Evolutionary conservation across 2,888 invertebrate genomes (phyloP), one percentile per base, ranked within the genome.

Genomic region (Drosophila buzzatii): DNA sequence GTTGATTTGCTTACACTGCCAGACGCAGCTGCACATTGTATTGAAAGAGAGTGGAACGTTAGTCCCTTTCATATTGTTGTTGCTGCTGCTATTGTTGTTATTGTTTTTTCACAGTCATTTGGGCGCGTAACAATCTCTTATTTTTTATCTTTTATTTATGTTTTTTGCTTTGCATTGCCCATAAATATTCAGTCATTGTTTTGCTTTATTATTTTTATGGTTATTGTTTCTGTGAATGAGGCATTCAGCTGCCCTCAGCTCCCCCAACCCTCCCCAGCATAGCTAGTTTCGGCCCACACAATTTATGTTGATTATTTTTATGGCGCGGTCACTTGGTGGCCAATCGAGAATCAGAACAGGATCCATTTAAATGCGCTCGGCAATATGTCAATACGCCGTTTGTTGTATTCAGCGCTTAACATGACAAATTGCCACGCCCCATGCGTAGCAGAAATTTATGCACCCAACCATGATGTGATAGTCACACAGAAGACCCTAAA

Each of bases 291-390:
- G 55, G 14, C 39, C 64, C 51, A 37, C 70, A 82, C 74, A 85
- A 89, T 88, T 86, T 88, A 88, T 88, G 85, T 87, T 89, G 89
- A 89, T 87, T 85, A 88, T 88, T 88, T 85, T 89, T 89, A 87
- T 88, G 84, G 82, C 74, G 83, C 88, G 86, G 85, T 85, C 85
- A 85, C 80, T 84, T 84, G 84, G 82, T 70, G 84, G 85, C 81
- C 83, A 77, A 81, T 73, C 80, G 84, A 75, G 80, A 68, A 80
- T 80, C 82, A 66, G 70, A 73, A 74, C 82, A 82, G 81, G 81
- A 85, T 70, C 70, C 82, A 86, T 82, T 86, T 82, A 77, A 75
- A 73, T 75, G 39, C 65, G 68, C 57, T 81, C 59, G 76, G 73
- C 83, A 85, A 85, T 87, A 87, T 87, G 87, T 87, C 85, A 85